phyloP scores from a whole-genome alignment of 2,113 vertebrate genomes.

The Psilopogon haemacephalus region DNA sequence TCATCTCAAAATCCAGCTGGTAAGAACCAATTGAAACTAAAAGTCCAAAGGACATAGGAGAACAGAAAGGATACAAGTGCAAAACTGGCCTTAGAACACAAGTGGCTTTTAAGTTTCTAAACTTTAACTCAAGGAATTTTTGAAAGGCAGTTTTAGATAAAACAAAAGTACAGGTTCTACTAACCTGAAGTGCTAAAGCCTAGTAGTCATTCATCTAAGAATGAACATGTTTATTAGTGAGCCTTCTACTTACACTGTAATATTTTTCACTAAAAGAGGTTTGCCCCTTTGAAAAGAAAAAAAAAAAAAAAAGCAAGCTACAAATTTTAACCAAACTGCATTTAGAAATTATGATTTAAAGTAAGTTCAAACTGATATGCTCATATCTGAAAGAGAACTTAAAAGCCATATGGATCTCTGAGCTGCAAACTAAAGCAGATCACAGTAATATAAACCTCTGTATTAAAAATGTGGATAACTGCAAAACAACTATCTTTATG shows the following conservation, averaged over 20 bases:
- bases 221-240: neutral
- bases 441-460: neutral
- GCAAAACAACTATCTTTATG: neutral
- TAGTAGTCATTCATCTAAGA: neutral
- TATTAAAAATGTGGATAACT: neutral
- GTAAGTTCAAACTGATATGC: neutral
- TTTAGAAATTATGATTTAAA: neutral
- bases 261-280: neutral
- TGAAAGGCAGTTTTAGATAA: neutral
- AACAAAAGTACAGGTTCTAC: neutral
- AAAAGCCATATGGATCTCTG: neutral
- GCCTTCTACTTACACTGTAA: neutral
- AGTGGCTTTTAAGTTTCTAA: neutral
- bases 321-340: neutral
- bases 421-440: neutral
- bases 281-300: neutral
- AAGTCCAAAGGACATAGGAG: neutral
- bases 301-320: neutral
- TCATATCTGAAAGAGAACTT: neutral
- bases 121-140: neutral
- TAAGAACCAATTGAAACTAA: neutral
- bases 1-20: neutral
- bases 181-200: neutral
- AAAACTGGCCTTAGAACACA: neutral
- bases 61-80: neutral